Percentiles rank a stretch among this genome's conserved stretches.
phyloP scores from a whole-genome alignment of 2,113 vertebrate genomes.

The Spilogale gracilis region DNA sequence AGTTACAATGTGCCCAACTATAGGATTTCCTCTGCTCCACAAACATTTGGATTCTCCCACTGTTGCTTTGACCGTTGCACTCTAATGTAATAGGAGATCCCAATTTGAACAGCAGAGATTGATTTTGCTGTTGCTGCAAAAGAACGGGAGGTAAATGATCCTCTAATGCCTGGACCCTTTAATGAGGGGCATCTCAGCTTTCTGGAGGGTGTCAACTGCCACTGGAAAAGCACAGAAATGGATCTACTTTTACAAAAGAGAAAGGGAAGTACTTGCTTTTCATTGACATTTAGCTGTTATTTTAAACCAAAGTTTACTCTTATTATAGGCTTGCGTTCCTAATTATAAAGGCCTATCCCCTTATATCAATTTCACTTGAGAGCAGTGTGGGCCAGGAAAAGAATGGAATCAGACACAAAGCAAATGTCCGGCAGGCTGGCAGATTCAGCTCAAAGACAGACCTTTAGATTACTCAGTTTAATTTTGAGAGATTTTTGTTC shows the following conservation, averaged over 20 bases:
- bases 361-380: neutral
- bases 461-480: neutral
- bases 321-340: neutral
- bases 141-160: slow-evolving; percentile 43
- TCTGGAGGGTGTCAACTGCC: slow-evolving; percentile 50
- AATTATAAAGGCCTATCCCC: neutral
- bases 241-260: slow-evolving; percentile 40
- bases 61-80: neutral
- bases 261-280: slow-evolving; percentile 37
- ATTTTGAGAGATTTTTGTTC: slow-evolving; percentile 4
- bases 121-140: slow-evolving; percentile 67
- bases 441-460: neutral
- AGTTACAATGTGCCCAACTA: slow-evolving; percentile 1
- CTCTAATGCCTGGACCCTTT: neutral
- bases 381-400: neutral
- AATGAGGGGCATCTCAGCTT: slow-evolving; percentile 42
- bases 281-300: slow-evolving; percentile 13
- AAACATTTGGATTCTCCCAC: slow-evolving; percentile 25
- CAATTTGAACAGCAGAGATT: slow-evolving; percentile 59
- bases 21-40: slow-evolving; percentile 55
- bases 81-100: slow-evolving; percentile 49
- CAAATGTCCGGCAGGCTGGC: neutral
- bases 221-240: neutral
- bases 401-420: neutral
- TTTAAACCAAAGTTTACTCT: slow-evolving; percentile 50